Conservation (phyloP, 2,113 vertebrate species). For the Porphyrio hochstetteri region DNA sequence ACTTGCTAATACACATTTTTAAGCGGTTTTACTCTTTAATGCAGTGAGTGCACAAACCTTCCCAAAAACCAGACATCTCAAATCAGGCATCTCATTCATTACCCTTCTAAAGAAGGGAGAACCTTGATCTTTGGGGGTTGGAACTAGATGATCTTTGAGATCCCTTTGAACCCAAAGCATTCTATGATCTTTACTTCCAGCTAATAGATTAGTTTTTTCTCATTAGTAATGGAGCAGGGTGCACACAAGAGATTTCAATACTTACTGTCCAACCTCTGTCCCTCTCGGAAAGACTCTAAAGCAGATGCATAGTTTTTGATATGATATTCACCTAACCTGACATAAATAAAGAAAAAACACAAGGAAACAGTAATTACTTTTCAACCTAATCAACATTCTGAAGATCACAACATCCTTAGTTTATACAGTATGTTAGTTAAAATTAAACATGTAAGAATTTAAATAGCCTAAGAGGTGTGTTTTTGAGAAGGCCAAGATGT, state of each 20-base stretch:
- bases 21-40: not conserved
- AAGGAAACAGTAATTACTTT: not conserved
- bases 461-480: not conserved
- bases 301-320: constrained; percentile 85
- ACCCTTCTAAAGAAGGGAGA: not conserved
- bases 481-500: accelerated
- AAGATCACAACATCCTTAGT: not conserved
- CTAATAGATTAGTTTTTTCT: not conserved
- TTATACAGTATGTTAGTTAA: not conserved
- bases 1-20: not conserved
- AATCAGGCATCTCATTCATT: not conserved
- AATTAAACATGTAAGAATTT: not conserved
- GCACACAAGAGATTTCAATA: constrained; percentile 44
- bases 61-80: not conserved
- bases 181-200: not conserved
- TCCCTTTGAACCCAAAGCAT: too few species aligned
- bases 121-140: not conserved
- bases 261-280: constrained; percentile 89
- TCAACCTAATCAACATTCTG: not conserved
- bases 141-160: too few species aligned
- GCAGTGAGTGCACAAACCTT: not conserved
- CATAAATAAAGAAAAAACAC: constrained; percentile 26
- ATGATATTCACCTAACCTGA: constrained; percentile 94
- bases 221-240: not conserved
- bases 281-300: constrained; percentile 85